phyloP scores from a whole-genome alignment of 2,888 invertebrate species.

The Agrochola litura region DNA sequence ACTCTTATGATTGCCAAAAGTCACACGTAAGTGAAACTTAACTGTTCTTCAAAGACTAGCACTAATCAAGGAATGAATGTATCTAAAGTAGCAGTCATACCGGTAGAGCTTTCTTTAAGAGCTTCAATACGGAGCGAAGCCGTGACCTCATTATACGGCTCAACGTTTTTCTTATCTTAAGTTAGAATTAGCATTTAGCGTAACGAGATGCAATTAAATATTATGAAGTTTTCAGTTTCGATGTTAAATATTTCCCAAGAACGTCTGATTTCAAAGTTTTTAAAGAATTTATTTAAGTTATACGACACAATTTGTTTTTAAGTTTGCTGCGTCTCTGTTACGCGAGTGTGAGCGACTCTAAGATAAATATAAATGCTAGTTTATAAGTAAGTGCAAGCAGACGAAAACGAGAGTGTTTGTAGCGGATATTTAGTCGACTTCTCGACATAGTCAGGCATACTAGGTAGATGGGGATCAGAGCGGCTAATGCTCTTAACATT shows the following conservation, averaged over 20 bases:
- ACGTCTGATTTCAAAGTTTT: background rate
- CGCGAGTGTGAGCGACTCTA: background rate
- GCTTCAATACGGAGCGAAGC: constrained; percentile 3
- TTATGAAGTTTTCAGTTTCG: background rate
- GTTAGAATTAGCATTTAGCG: constrained; percentile 7
- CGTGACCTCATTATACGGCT: constrained; percentile 2
- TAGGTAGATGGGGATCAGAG: background rate
- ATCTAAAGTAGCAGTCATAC: background rate
- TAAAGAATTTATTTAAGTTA: background rate
- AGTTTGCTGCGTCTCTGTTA: background rate
- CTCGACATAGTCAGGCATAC: background rate
- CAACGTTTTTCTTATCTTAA: constrained; percentile 5
- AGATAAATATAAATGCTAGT: background rate
- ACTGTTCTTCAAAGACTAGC: background rate
- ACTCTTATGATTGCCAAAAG: too few species aligned
- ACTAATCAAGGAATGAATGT: background rate
- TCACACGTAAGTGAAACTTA: background rate
- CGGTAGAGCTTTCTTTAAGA: background rate
- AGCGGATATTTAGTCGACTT: background rate
- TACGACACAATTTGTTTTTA: background rate
- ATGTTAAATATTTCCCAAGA: background rate
- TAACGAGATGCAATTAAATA: background rate
- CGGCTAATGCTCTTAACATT: background rate
- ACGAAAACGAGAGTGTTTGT: background rate
- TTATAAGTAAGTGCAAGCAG: background rate